Evolutionary conservation across 2,113 vertebrate species (phyloP).

Genomic region (Cryptotis parvus): DNA sequence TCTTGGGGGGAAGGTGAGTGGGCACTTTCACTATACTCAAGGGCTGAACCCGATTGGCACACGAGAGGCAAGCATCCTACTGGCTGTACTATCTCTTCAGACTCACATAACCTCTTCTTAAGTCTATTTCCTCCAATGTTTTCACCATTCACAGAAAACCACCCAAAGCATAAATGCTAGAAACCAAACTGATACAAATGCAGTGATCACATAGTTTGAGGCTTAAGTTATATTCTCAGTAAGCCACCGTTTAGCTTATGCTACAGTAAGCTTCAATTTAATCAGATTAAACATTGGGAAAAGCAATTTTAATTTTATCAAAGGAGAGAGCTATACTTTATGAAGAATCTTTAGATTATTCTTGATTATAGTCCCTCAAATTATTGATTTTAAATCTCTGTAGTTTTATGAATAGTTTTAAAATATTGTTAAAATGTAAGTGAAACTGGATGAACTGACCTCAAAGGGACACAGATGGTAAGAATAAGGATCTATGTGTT

Average conservation of each 20-base stretch:
- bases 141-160: neutral
- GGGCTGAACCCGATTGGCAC: too few relatives aligned
- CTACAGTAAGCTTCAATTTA: neutral
- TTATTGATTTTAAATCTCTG: slow-evolving; percentile 26
- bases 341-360: neutral
- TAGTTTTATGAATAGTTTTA: slow-evolving; percentile 30
- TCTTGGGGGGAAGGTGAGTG: too few relatives aligned
- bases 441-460: slow-evolving; percentile 36
- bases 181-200: neutral
- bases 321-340: neutral
- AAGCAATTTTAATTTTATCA: too few relatives aligned
- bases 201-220: neutral
- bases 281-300: neutral
- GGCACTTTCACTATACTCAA: too few relatives aligned
- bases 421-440: slow-evolving; percentile 35
- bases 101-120: neutral
- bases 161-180: neutral
- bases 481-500: too few relatives aligned
- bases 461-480: neutral
- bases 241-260: neutral
- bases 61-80: too few relatives aligned
- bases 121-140: too few relatives aligned
- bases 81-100: too few relatives aligned
- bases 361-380: slow-evolving; percentile 17
- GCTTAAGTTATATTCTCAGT: neutral